Evolutionary conservation across 1,140 invertebrate genomes (phyloP).

Genomic region (Trissolcus basalis): DNA sequence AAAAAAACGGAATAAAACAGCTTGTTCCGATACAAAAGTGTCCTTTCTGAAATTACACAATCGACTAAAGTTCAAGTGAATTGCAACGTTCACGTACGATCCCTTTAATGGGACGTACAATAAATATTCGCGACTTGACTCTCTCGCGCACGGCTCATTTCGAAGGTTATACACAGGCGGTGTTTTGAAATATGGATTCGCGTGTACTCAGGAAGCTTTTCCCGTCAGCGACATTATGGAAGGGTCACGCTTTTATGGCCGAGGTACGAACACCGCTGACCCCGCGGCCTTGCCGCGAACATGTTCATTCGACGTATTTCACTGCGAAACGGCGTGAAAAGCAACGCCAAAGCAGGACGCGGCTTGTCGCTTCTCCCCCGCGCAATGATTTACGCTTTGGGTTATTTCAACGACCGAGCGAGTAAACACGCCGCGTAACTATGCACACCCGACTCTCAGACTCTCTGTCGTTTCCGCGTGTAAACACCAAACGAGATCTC

Average conservation of each 20-base stretch:
- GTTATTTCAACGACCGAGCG: conserved; percentile 42
- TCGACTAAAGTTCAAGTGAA: conserved; percentile 1
- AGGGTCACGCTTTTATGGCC: conserved; percentile 33
- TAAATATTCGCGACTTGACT: conserved; percentile 32
- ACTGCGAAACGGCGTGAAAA: conserved; percentile 50
- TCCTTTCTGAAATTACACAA: conserved; percentile 8
- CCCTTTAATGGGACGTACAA: conserved; percentile 3
- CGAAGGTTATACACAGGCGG: conserved; percentile 15
- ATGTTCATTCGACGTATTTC: conserved; percentile 57
- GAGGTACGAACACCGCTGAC: conserved; percentile 31
- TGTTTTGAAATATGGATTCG: conserved; percentile 20
- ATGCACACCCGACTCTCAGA: conserved; percentile 37
- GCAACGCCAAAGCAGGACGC: conserved; percentile 34
- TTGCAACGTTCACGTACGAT: neutral
- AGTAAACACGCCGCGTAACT: conserved; percentile 48
- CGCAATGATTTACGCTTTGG: conserved; percentile 54
- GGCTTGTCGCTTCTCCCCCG: conserved; percentile 33
- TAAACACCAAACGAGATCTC: conserved; percentile 45
- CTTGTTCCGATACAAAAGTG: neutral
- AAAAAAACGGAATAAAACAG: neutral
- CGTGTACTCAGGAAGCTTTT: conserved; percentile 15
- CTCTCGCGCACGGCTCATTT: no score
- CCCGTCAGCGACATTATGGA: conserved; percentile 20
- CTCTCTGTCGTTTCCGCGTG: conserved; percentile 34
- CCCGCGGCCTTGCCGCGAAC: conserved; percentile 46